Evolutionary conservation across 1,140 invertebrate genomes (phyloP).

Genomic region (Bombus consobrinus): DNA sequence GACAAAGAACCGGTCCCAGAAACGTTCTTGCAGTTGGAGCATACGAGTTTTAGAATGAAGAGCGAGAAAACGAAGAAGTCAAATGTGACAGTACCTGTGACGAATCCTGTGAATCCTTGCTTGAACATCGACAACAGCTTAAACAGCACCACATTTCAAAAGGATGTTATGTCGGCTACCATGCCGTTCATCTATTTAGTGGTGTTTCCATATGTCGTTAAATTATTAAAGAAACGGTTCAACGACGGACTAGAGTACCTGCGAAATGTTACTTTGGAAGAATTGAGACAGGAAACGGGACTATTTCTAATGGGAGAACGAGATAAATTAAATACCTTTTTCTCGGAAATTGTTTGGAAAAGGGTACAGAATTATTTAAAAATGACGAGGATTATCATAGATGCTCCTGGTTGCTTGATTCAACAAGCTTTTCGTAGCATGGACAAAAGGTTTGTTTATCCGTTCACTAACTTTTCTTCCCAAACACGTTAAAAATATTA

Average conservation of each 20-base stretch:
- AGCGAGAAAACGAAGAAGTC: neutral
- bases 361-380: conserved; percentile 3
- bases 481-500: neutral
- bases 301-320: neutral
- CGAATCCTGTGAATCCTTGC: neutral
- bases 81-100: too few species aligned
- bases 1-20: conserved; percentile 59
- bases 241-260: neutral
- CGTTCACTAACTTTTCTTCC: neutral
- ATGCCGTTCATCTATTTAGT: conserved; percentile 42
- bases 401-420: conserved; percentile 55
- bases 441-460: conserved; percentile 62
- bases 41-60: neutral
- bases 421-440: conserved; percentile 62
- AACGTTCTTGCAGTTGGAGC: conserved; percentile 13
- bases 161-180: conserved; percentile 22
- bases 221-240: conserved; percentile 7
- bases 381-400: conserved; percentile 41
- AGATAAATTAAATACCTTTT: conserved; percentile 25
- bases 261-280: neutral
- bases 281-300: conserved; percentile 12
- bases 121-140: neutral
- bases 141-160: neutral
- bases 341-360: neutral
- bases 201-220: neutral